Percentiles rank a stretch among this genome's conserved stretches.
Conservation (phyloP, 1,140 invertebrate genomes). For the Procambarus virginalis region DNA sequence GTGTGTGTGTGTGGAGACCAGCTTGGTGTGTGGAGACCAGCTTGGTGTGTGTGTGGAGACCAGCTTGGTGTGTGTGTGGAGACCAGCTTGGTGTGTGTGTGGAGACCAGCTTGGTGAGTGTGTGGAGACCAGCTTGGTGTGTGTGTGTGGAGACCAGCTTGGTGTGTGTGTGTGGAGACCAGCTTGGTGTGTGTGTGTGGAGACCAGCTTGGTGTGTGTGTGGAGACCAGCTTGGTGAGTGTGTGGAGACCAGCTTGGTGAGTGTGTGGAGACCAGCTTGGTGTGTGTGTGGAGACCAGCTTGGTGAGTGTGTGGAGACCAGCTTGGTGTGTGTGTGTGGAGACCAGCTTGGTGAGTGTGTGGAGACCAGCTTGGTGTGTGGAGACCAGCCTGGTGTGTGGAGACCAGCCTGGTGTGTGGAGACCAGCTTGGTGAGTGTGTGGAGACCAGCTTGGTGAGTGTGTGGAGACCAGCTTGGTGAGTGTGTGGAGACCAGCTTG, state of each 20-base stretch:
- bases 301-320: background rate
- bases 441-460: background rate
- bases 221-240: background rate
- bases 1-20: background rate
- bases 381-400: background rate
- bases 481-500: background rate
- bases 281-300: background rate
- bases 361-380: no score
- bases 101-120: background rate
- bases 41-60: background rate
- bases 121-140: background rate
- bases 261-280: background rate
- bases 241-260: background rate
- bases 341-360: slow-evolving; percentile 49
- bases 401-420: background rate
- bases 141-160: background rate
- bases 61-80: background rate
- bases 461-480: background rate
- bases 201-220: background rate
- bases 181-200: background rate
- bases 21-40: background rate
- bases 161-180: background rate
- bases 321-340: no score
- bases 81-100: background rate
- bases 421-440: background rate